Base-by-base conservation (phyloP, 2,888 invertebrate species). In the Argyresthia goedartella region DNA sequence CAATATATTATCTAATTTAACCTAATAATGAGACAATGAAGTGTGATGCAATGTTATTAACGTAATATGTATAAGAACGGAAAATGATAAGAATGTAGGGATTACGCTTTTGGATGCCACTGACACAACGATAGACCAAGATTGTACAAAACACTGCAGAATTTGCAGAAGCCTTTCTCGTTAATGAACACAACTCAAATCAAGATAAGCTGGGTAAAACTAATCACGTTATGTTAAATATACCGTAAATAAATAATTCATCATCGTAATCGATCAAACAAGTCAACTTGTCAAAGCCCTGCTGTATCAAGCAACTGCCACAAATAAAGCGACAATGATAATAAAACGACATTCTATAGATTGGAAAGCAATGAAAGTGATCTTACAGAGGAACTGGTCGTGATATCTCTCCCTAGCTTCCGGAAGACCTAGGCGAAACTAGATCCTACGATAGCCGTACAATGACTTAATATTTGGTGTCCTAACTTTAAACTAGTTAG, bases 1-100 rank as follows among this genome's bases (percentile, higher is more conserved):
- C 61, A 59, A 67, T 70, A 67, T 66, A 70, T 77, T 80, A 80
- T 80, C 75, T 79, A 71, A 79, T 78, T 81, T 71, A 59, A 65
- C 71, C 39, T 71, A 71, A 78, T 72, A 66, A 60, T 56, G 53
- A 71, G 72, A 81, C 80, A 82, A 80, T 77, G 76, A 71, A 56
- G 57, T 51, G 57, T 59, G 59, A 66, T 55, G 61, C 57, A 65
- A 69, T 52, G 16, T 7, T 41, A 52, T 53, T 48, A 48, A 14
- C 58, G 62, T 68, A 70, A 67, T 58, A 60, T 56, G 59, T 62
- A 62, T 70, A 68, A 60, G 70, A 67, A 58, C 53, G 43, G 50
- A 48, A 41, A 42, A 33, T 39, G 60, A 60, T 57, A 59, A 56
- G 54, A 54, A 56, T 57, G 53, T 52, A 49, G 48, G 51, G 59